Percentiles rank a stretch among this genome's conserved stretches.
Conservation (phyloP, 2,888 invertebrate species). For the Polyommatus icarus region DNA sequence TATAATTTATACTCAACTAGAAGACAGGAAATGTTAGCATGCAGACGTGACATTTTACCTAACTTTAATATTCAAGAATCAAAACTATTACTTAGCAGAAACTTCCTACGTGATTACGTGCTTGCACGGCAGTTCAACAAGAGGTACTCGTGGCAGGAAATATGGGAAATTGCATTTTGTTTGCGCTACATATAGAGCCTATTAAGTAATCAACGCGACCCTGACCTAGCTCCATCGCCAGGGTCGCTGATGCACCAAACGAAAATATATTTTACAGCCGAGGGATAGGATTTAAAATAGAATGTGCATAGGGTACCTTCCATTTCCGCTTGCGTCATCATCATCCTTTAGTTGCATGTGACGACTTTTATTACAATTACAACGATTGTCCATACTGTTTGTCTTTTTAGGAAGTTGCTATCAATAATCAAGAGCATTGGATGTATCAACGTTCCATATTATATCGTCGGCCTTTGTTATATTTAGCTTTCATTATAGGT, state of each 20-base stretch:
- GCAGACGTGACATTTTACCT: neutral
- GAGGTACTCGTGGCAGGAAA: neutral
- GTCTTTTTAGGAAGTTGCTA: no score
- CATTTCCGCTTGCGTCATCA: neutral
- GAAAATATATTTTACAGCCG: neutral
- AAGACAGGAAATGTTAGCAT: neutral
- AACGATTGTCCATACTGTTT: no score
- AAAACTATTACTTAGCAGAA: neutral
- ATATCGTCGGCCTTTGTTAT: neutral
- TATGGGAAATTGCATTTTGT: neutral
- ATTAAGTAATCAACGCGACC: constrained; percentile 20
- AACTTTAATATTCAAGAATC: neutral
- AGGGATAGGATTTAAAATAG: neutral
- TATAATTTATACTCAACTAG: neutral
- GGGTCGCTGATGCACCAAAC: neutral
- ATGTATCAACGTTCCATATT: neutral
- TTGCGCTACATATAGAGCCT: constrained; percentile 9
- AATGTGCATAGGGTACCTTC: neutral
- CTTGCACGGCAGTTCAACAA: neutral
- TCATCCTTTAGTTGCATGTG: neutral
- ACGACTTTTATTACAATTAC: no score
- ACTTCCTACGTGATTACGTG: neutral
- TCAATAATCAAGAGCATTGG: neutral
- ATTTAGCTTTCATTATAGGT: neutral
- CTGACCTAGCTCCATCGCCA: constrained; percentile 15